phyloP scores from a whole-genome alignment of 35 echinoderm and acorn worm species.

The Ptychodera flava region DNA sequence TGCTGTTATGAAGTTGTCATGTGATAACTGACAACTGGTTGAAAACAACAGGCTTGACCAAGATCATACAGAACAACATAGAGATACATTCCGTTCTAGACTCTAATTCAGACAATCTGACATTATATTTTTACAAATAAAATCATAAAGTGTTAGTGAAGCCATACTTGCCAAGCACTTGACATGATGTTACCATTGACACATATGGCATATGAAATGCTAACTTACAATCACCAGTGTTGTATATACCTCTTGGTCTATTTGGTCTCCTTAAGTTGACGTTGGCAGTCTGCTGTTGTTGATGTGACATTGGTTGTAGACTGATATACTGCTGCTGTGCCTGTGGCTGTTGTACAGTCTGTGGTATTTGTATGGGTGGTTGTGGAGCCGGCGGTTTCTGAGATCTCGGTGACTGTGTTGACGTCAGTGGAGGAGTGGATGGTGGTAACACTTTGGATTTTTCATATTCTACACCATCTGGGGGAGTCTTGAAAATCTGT shows the following conservation, averaged over 20 bases:
- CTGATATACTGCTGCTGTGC: not conserved
- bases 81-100: too few species aligned
- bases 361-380: conserved; percentile 4
- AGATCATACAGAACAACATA: too few species aligned
- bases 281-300: not conserved
- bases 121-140: too few species aligned
- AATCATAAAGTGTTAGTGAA: conserved; percentile 7
- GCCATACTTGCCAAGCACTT: conserved; percentile 5
- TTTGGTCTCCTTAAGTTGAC: not conserved
- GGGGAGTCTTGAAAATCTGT: conserved; percentile 89
- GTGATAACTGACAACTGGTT: too few species aligned
- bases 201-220: not conserved
- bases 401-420: conserved; percentile 59
- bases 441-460: conserved; percentile 16
- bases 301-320: not conserved
- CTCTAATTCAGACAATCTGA: too few species aligned
- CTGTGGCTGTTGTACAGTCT: not conserved
- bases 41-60: too few species aligned
- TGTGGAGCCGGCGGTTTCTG: conserved; percentile 51
- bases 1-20: too few species aligned
- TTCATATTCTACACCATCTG: conserved; percentile 49
- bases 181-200: too few species aligned
- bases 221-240: not conserved
- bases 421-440: conserved; percentile 22
- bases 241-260: not conserved